Conservation (phyloP, 1,140 invertebrate genomes). For the Drosophila mayri region DNA sequence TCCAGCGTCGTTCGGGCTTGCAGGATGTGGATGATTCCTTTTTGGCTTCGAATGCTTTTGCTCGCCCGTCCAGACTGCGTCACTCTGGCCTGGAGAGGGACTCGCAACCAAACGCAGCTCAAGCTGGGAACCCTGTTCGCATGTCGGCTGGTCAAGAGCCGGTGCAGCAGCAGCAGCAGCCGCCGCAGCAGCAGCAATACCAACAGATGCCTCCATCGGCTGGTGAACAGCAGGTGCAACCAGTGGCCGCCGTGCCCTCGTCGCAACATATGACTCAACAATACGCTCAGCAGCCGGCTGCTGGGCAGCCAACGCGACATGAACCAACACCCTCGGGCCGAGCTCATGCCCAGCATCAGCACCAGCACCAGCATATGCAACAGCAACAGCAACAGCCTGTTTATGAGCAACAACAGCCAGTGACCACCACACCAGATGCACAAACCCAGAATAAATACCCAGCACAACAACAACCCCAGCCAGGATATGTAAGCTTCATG, state of each 20-base stretch:
- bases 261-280: conserved; percentile 37
- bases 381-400: conserved; percentile 22
- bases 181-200: conserved; percentile 7
- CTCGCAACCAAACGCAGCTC: neutral
- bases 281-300: conserved; percentile 60
- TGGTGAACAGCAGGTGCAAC: conserved; percentile 26
- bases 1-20: conserved; percentile 76
- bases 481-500: conserved; percentile 57
- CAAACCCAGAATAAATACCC: conserved; percentile 19
- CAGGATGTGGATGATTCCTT: conserved; percentile 80
- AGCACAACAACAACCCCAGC: conserved; percentile 38
- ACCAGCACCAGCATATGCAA: conserved; percentile 25
- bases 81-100: conserved; percentile 57
- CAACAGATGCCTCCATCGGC: conserved; percentile 23
- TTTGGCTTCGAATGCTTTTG: conserved; percentile 68
- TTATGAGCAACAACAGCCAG: conserved; percentile 32
- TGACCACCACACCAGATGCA: conserved; percentile 16
- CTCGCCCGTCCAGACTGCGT: conserved; percentile 58
- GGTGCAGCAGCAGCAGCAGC: conserved; percentile 14
- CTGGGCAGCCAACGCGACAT: conserved; percentile 61
- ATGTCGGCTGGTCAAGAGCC: conserved; percentile 51
- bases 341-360: conserved; percentile 61
- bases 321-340: conserved; percentile 49
- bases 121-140: conserved; percentile 35
- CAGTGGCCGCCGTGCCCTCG: conserved; percentile 17